Conservation (phyloP, 1,140 invertebrate species). For the Drosophila sp. region DNA sequence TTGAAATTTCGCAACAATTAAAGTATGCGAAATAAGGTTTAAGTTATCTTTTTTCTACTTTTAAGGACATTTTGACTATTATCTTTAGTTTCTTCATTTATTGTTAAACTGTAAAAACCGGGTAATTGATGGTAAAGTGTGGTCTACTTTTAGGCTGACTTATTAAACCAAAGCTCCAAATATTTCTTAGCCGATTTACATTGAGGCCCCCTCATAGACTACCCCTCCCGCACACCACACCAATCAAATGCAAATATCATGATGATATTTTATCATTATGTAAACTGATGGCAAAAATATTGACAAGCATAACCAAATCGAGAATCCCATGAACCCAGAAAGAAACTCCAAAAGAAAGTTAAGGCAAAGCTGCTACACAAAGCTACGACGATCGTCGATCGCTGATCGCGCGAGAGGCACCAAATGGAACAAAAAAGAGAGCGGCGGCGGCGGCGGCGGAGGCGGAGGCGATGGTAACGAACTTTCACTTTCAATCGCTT, state of each 20-base stretch:
- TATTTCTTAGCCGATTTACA: background rate
- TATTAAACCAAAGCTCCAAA: background rate
- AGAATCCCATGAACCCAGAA: conserved; percentile 6
- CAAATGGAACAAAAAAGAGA: conserved; percentile 57
- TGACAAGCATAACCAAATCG: background rate
- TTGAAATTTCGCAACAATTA: no score
- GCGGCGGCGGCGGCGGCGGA: conserved; percentile 27
- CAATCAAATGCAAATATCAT: background rate
- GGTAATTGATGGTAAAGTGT: background rate
- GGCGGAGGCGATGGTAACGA: conserved; percentile 22
- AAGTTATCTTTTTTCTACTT: no score
- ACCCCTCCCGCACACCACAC: no score
- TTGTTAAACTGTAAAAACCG: no score
- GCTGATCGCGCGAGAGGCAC: no score
- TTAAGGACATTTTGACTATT: no score
- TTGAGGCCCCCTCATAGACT: background rate
- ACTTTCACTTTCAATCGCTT: conserved; percentile 80
- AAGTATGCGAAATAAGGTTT: no score
- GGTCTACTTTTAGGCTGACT: conserved; percentile 52
- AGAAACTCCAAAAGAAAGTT: conserved; percentile 38
- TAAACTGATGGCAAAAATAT: conserved; percentile 23
- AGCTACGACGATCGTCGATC: background rate
- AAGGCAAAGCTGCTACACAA: background rate
- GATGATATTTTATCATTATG: conserved; percentile 28
- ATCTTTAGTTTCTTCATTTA: background rate